Evolutionary conservation across 37 sponge, comb jelly and placozoan genomes (phyloP).

Genomic region (Geodia barretti): DNA sequence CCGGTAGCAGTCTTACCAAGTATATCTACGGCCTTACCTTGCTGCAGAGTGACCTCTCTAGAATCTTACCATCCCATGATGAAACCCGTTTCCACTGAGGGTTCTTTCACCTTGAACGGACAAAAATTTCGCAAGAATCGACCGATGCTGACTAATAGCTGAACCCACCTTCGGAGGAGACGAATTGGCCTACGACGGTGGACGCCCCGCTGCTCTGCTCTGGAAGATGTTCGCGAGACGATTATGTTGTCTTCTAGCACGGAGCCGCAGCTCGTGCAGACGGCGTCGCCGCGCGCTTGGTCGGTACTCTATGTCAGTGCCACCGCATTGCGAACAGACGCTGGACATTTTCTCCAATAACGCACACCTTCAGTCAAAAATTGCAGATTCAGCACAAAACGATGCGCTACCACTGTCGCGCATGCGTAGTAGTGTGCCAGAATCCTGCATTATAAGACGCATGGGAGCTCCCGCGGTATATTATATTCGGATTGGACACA

Average conservation of each 20-base stretch:
- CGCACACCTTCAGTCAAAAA: not conserved
- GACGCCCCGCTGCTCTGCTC: conserved; percentile 86
- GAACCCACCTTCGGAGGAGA: conserved; percentile 89
- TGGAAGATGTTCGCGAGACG: conserved; percentile 83
- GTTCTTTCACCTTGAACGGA: conserved; percentile 25
- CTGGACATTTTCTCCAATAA: conserved; percentile 53
- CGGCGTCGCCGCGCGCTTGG: conserved; percentile 90
- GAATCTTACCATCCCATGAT: conserved; percentile 80
- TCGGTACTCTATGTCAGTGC: conserved; percentile 94
- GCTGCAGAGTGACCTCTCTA: conserved; percentile 77
- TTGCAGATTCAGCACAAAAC: too few relatives aligned
- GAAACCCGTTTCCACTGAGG: conserved; percentile 60
- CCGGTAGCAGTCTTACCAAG: not conserved
- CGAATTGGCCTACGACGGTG: conserved; percentile 89
- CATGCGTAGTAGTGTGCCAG: too few relatives aligned
- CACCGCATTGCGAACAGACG: conserved; percentile 88
- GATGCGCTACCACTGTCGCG: too few relatives aligned
- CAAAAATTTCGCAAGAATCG: conserved; percentile 28
- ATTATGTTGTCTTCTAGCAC: conserved; percentile 96
- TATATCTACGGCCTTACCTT: conserved; percentile 75
- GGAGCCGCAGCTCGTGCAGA: conserved; percentile 95
- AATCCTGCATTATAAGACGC: too few relatives aligned
- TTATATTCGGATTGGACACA: too few relatives aligned
- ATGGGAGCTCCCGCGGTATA: too few relatives aligned
- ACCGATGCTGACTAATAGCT: not conserved